Evolutionary conservation across 2,113 vertebrate genomes (phyloP).

Genomic region (Hemibagrus wyckioides): DNA sequence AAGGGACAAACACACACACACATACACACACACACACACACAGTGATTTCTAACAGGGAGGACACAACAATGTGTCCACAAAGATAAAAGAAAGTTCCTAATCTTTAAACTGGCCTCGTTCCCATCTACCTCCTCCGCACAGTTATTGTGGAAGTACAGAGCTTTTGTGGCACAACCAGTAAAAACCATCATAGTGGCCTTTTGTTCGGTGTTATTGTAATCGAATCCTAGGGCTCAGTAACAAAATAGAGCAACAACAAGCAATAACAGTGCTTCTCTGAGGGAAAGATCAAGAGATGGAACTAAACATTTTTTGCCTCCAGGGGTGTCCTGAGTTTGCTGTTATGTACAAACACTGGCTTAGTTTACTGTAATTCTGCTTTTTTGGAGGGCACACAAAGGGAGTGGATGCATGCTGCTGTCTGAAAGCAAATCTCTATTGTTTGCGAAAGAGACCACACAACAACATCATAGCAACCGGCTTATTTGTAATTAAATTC

Average conservation of each 20-base stretch:
- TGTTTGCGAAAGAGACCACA: slow-evolving; percentile 77
- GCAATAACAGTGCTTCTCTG: slow-evolving; percentile 62
- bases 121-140: slow-evolving; percentile 59
- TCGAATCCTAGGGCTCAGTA: slow-evolving; percentile 68
- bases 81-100: slow-evolving; percentile 36
- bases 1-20: slow-evolving; percentile 25
- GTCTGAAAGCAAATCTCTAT: slow-evolving; percentile 67
- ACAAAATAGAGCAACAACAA: slow-evolving; percentile 67
- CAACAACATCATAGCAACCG: slow-evolving; percentile 71
- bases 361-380: slow-evolving; percentile 58
- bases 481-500: slow-evolving; percentile 74
- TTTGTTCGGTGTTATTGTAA: slow-evolving; percentile 70
- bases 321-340: slow-evolving; percentile 51
- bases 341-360: slow-evolving; percentile 60
- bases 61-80: slow-evolving; percentile 17
- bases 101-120: slow-evolving; percentile 38
- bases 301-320: slow-evolving; percentile 54
- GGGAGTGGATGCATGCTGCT: slow-evolving; percentile 61
- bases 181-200: slow-evolving; percentile 55
- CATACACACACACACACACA: slow-evolving; percentile 5
- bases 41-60: slow-evolving; percentile 7
- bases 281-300: slow-evolving; percentile 55
- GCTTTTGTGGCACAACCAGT: slow-evolving; percentile 60
- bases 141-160: slow-evolving; percentile 67
- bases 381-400: slow-evolving; percentile 70